phyloP scores from a whole-genome alignment of 2,888 invertebrate species.

The Sceliomorpha sp. region DNA sequence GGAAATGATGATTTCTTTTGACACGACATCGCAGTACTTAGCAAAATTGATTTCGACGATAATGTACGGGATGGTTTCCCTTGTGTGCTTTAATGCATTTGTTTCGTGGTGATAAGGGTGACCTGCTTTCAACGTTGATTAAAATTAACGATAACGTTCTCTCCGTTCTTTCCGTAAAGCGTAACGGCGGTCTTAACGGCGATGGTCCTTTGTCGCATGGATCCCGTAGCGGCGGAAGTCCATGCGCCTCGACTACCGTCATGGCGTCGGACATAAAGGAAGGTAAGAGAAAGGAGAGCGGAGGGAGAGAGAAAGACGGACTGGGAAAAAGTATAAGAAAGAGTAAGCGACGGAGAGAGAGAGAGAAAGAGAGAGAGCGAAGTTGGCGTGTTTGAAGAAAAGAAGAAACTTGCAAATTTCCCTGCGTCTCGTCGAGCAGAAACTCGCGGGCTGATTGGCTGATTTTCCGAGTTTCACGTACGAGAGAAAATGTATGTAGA shows the following conservation, averaged over 20 bases:
- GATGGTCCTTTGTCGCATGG: constrained; percentile 34
- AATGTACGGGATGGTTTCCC: constrained; percentile 24
- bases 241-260: too few relatives aligned
- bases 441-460: constrained; percentile 55
- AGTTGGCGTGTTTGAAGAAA: constrained; percentile 50
- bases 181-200: constrained; percentile 28
- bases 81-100: constrained; percentile 24
- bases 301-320: constrained; percentile 39
- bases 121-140: constrained; percentile 43
- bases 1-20: constrained; percentile 16
- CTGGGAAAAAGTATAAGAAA: constrained; percentile 35
- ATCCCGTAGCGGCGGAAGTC: constrained; percentile 15
- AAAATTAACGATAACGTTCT: constrained; percentile 42
- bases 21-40: constrained; percentile 11
- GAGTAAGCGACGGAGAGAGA: neutral
- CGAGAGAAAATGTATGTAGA: constrained; percentile 61
- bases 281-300: neutral
- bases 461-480: constrained; percentile 58
- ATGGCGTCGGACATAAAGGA: constrained; percentile 16
- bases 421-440: constrained; percentile 49
- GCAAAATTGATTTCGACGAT: constrained; percentile 34
- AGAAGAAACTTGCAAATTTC: constrained; percentile 50
- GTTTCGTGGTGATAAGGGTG: constrained; percentile 23
- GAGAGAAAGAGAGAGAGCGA: constrained; percentile 38
- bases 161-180: constrained; percentile 14